Conservation (phyloP, 2,797 vertebrate species). For the Sciurus vulgaris region DNA sequence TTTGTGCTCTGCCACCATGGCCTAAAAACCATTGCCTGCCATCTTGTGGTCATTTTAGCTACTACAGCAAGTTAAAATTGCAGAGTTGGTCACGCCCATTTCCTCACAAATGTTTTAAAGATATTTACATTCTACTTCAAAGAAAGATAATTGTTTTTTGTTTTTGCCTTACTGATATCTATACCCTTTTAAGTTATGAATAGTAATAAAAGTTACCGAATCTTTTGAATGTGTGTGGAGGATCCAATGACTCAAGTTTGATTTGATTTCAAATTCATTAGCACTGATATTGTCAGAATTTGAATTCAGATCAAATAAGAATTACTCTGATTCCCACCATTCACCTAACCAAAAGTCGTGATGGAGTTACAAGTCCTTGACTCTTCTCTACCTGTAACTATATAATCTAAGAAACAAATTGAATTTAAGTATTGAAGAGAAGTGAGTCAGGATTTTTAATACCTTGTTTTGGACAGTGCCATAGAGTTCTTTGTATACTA, state of each 20-base stretch:
- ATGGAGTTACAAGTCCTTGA: neutral
- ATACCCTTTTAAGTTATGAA: neutral
- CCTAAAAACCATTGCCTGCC: slow-evolving; percentile 71
- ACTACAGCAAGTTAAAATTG: slow-evolving; percentile 55
- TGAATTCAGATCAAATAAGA: slow-evolving; percentile 4
- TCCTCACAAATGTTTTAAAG: slow-evolving; percentile 26
- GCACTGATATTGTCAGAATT: neutral
- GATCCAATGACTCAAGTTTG: slow-evolving; percentile 27
- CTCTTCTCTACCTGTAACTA: neutral
- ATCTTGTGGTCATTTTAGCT: slow-evolving; percentile 71
- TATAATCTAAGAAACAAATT: slow-evolving; percentile 37
- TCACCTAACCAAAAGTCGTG: rapidly evolving
- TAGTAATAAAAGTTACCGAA: neutral
- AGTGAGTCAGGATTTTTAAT: neutral
- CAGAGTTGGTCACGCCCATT: slow-evolving; percentile 74
- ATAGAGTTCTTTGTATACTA: neutral
- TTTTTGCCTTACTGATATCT: neutral
- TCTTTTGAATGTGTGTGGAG: neutral
- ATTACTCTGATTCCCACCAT: neutral
- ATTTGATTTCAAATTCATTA: slow-evolving; percentile 62
- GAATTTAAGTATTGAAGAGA: neutral
- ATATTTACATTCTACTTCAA: neutral
- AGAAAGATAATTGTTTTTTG: neutral
- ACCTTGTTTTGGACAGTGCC: neutral
- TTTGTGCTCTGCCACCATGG: neutral